Evolutionary conservation across 2,113 vertebrate genomes (phyloP).

Genomic region (Tachysurus fulvidraco): DNA sequence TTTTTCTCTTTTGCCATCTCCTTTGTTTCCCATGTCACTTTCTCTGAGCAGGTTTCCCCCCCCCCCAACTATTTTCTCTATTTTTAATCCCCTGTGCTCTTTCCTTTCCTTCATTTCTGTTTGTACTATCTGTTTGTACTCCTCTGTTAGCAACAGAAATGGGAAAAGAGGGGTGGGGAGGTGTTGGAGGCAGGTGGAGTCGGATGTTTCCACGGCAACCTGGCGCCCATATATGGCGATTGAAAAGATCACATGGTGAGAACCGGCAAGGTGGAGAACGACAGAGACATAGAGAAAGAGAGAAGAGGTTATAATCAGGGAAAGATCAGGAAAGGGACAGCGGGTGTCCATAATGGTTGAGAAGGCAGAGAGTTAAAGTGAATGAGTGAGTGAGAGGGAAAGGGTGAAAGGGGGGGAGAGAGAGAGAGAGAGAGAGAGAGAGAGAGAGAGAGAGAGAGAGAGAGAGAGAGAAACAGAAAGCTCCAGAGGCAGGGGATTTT

Average conservation of each 20-base stretch:
- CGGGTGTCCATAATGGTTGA: conserved; percentile 30
- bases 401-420: conserved; percentile 45
- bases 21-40: neutral
- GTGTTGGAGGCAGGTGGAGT: conserved; percentile 81
- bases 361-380: conserved; percentile 47
- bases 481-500: conserved; percentile 53
- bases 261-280: conserved; percentile 55
- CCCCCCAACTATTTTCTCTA: conserved; percentile 21
- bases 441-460: conserved; percentile 49
- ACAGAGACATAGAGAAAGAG: conserved; percentile 52
- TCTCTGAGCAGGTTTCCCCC: neutral
- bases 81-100: conserved; percentile 18
- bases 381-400: conserved; percentile 33
- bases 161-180: conserved; percentile 53
- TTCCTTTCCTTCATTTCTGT: conserved; percentile 44
- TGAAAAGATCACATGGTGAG: conserved; percentile 72
- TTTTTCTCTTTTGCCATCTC: neutral
- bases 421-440: conserved; percentile 47
- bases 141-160: conserved; percentile 53
- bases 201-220: conserved; percentile 82
- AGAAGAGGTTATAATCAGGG: conserved; percentile 49
- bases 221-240: conserved; percentile 77
- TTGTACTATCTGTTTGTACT: conserved; percentile 58
- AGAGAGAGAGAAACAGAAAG: conserved; percentile 41
- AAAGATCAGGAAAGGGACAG: conserved; percentile 51